Evolutionary conservation across 30 jellyfish, hydroid and myxozoan genomes (phyloP), one percentile per base, ranked within the genome.

Genomic region (Catostylus mosaicus): DNA sequence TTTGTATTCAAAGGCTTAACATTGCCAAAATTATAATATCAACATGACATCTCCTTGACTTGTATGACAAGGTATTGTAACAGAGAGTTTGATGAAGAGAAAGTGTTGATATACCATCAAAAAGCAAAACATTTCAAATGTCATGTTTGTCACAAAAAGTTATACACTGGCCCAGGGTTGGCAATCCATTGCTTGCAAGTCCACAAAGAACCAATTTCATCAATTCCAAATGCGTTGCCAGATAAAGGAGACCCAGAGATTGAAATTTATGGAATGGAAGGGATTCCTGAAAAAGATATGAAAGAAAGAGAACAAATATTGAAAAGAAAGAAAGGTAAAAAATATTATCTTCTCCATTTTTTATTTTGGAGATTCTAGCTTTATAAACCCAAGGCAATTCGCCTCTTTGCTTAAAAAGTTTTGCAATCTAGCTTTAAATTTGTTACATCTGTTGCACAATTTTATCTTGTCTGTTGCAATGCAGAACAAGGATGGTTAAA

Each of bases 191-290:
- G 97, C 29, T 54, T 89, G 84, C 99, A 94, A 89, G 99, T 94
- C 8, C 99, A 94, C 91, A 88, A 94, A 59, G 97, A 89, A 70
- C 96, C 99, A 0, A 89, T 94, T 11, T 27, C 98, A 32, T 82
- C 90, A 24, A 94, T 94, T 3, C 97, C 99, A 52, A 94, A 94
- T 79, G 91, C 99, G 29, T 38, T 94, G 52, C 96, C 97, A 26
- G 90, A 89, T 3, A 80, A 95, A 29, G 96, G 97, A 9, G 99
- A 94, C 68, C 90, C 94, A 26, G 99, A 94, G 40, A 76, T 94
- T 46, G 99, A 94, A 61, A 94, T 94, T 63, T 94, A 88, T 73
- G 99, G 99, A 34, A 94, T 89, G 96, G 99, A 94, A 68, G 99
- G 99, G 9, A 94, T 94, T 12, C 99, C 99, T 0, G 96, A 78